Conservation (phyloP, 2,888 invertebrate genomes). For the Anthrax anthrax region DNA sequence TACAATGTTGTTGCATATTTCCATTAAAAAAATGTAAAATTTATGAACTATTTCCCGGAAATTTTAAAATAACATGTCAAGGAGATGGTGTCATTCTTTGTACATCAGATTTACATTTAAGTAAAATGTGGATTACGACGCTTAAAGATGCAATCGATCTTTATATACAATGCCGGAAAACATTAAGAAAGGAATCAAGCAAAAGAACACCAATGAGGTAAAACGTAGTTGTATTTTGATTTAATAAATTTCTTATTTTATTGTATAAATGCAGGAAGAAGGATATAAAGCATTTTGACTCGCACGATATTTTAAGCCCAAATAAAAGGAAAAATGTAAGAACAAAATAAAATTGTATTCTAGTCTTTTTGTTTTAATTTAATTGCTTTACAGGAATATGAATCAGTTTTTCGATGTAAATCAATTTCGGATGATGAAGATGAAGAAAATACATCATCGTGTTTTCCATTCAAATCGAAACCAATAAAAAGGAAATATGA, state of each 20-base stretch:
- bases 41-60: conserved; percentile 40
- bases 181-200: conserved; percentile 48
- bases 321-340: conserved; percentile 37
- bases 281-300: conserved; percentile 39
- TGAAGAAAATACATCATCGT: conserved; percentile 12
- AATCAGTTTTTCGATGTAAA: conserved; percentile 28
- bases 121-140: conserved; percentile 42
- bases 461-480: conserved; percentile 14
- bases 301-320: conserved; percentile 39
- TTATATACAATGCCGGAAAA: conserved; percentile 43
- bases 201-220: conserved; percentile 41
- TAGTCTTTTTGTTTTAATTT: too few relatives aligned
- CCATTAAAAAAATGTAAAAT: conserved; percentile 56
- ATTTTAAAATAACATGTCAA: conserved; percentile 46
- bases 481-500: not conserved
- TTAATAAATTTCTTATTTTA: not conserved
- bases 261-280: conserved; percentile 30
- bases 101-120: conserved; percentile 38
- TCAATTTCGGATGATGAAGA: conserved; percentile 27
- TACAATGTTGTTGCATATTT: conserved; percentile 50
- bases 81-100: conserved; percentile 43
- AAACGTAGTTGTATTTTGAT: not conserved
- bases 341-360: too few relatives aligned
- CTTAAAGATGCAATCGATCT: conserved; percentile 42
- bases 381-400: conserved; percentile 24